A percentile compares a stretch with the other conserved stretches of the same genome.
phyloP scores from a whole-genome alignment of 2,888 invertebrate species.

The Meloe dianella region DNA sequence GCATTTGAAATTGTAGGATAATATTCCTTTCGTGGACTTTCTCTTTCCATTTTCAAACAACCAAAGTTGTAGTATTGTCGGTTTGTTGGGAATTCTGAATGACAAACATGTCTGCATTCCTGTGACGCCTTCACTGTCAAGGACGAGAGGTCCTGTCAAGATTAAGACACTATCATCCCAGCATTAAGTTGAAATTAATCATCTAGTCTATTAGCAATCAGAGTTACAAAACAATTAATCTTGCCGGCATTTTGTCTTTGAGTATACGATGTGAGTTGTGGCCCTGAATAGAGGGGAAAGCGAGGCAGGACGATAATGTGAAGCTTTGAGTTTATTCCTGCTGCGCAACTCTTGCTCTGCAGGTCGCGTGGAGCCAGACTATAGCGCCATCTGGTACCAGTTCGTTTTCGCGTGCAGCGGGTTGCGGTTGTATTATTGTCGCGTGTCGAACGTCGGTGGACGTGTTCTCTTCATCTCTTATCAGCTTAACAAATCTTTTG shows the following conservation, averaged over 20 bases:
- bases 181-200: constrained; percentile 33
- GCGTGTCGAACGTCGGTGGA: constrained; percentile 30
- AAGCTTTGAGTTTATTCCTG: constrained; percentile 27
- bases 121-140: neutral
- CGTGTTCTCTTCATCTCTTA: constrained; percentile 15
- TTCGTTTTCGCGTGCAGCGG: constrained; percentile 42
- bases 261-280: constrained; percentile 39
- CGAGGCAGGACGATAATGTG: neutral
- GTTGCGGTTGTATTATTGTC: constrained; percentile 44
- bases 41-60: neutral
- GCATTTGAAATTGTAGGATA: neutral
- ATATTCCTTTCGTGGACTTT: neutral
- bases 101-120: neutral
- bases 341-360: constrained; percentile 46
- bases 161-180: constrained; percentile 23
- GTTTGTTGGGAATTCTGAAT: too few relatives aligned
- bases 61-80: neutral
- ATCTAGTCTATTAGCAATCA: constrained; percentile 37
- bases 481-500: neutral
- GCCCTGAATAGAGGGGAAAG: constrained; percentile 16
- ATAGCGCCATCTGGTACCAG: constrained; percentile 50
- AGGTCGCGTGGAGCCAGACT: constrained; percentile 45
- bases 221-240: constrained; percentile 39
- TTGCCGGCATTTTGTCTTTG: constrained; percentile 37
- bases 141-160: constrained; percentile 12